phyloP scores from a whole-genome alignment of 2,113 vertebrate species.

The Cheilinus undulatus region DNA sequence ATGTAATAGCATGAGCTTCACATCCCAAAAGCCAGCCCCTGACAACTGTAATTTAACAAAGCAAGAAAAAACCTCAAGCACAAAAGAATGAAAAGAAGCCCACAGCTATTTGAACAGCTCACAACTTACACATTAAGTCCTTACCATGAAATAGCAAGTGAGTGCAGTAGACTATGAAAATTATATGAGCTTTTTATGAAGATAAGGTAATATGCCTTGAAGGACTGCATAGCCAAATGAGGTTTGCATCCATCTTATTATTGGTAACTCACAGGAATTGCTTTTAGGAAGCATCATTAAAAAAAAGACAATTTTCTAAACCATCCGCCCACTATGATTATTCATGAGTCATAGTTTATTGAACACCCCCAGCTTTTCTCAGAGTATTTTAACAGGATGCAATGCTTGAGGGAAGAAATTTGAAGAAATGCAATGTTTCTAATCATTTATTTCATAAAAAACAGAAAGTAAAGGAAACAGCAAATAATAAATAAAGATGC shows the following conservation, averaged over 20 bases:
- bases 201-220: background rate
- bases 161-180: background rate
- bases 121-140: background rate
- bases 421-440: no score
- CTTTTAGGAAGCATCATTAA: background rate
- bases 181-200: background rate
- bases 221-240: background rate
- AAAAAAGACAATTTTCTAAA: background rate
- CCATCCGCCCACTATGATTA: background rate
- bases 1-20: constrained; percentile 9
- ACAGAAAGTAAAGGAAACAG: no score
- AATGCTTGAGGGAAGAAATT: no score
- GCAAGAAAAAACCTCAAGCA: background rate
- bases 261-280: background rate
- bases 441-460: no score
- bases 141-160: background rate
- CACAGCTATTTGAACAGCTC: background rate
- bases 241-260: background rate
- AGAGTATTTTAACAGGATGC: no score
- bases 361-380: background rate
- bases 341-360: background rate
- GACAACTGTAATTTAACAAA: constrained; percentile 6
- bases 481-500: no score
- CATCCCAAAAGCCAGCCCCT: background rate
- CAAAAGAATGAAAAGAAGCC: background rate